Evolutionary conservation across 2,113 vertebrate species (phyloP).

Genomic region (Carassius auratus): DNA sequence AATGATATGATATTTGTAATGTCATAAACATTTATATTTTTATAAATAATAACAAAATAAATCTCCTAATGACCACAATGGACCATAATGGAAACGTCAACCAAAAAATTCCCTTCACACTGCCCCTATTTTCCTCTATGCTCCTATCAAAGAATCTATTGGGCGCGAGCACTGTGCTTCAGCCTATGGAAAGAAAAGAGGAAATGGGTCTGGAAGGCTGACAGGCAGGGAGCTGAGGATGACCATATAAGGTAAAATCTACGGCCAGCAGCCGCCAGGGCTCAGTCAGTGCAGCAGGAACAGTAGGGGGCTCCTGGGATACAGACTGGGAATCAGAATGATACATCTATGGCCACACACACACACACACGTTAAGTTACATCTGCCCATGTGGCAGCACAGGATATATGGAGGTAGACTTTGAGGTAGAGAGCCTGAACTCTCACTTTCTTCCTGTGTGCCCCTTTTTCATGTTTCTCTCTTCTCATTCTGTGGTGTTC

Average conservation of each 20-base stretch:
- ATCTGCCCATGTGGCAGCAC: slow-evolving; percentile 12
- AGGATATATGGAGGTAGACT: slow-evolving; percentile 26
- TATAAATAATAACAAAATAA: background rate
- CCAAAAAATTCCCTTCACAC: slow-evolving; percentile 62
- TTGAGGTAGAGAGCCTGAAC: background rate
- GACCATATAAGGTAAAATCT: slow-evolving; percentile 96
- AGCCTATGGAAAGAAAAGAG: slow-evolving; percentile 86
- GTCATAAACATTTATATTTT: background rate
- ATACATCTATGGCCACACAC: slow-evolving; percentile 17
- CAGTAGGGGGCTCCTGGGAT: slow-evolving; percentile 68
- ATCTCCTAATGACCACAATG: background rate
- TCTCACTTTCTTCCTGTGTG: slow-evolving; percentile 26
- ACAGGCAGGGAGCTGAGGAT: slow-evolving; percentile 83
- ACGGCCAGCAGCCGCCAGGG: slow-evolving; percentile 81
- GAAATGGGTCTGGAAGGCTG: slow-evolving; percentile 83
- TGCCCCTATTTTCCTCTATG: slow-evolving; percentile 57
- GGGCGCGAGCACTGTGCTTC: slow-evolving; percentile 63
- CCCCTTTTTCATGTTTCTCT: slow-evolving; percentile 8
- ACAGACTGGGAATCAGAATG: slow-evolving; percentile 62
- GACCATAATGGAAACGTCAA: background rate
- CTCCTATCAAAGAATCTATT: slow-evolving; percentile 77
- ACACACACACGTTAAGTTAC: background rate
- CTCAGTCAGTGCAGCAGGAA: slow-evolving; percentile 62
- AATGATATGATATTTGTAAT: background rate
- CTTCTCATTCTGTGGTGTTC: slow-evolving; percentile 8